Conservation (phyloP, 2,113 vertebrate species). For the Buteo buteo region DNA sequence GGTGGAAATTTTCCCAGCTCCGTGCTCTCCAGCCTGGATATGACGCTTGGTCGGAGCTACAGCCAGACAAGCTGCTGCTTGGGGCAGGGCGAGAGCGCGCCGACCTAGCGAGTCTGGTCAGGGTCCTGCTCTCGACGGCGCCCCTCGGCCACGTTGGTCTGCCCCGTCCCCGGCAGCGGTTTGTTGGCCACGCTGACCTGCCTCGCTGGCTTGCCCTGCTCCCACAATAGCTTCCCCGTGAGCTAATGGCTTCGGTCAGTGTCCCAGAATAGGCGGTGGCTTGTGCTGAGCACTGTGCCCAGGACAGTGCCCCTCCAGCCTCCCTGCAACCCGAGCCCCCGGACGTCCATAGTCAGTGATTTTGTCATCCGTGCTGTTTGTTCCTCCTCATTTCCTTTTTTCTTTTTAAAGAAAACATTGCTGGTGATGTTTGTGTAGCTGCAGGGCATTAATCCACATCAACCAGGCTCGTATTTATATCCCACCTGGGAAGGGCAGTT, state of each 20-base stretch:
- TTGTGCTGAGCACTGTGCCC: not conserved
- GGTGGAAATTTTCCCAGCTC: not conserved
- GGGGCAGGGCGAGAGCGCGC: fast-evolving
- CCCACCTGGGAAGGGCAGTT: slow-evolving; percentile 51
- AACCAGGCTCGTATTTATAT: not conserved
- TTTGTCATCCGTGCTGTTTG: not conserved
- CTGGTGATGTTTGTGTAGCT: slow-evolving; percentile 10
- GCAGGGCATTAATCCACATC: not conserved
- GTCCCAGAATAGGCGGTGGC: slow-evolving; percentile 1
- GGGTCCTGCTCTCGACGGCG: fast-evolving
- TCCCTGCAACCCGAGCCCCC: not conserved
- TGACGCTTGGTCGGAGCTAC: not conserved
- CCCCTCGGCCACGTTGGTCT: fast-evolving
- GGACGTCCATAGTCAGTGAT: not conserved
- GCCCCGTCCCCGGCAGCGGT: fast-evolving
- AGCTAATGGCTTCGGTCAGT: not conserved
- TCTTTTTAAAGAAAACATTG: not conserved
- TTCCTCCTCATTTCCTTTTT: slow-evolving; percentile 5
- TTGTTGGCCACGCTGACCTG: not conserved
- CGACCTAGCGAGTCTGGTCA: fast-evolving
- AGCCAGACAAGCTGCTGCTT: fast-evolving
- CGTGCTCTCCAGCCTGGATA: not conserved
- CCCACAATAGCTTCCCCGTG: not conserved
- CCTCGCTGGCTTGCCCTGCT: fast-evolving
- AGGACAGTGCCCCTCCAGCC: not conserved